Conservation (phyloP, 2,888 invertebrate species). For the Tribolium freemani region DNA sequence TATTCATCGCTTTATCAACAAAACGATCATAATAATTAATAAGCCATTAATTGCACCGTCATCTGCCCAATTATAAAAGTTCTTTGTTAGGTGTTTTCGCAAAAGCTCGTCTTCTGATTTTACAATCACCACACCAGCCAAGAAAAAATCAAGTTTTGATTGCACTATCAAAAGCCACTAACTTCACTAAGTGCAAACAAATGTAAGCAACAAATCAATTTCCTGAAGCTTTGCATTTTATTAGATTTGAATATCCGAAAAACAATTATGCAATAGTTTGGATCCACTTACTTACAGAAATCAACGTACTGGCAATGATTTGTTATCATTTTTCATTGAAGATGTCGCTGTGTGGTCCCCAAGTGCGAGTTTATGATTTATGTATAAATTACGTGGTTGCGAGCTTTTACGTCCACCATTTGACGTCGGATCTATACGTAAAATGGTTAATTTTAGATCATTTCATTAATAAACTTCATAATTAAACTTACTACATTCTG, state of each 20-base stretch:
- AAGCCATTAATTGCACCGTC: too few relatives aligned
- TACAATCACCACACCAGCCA: too few relatives aligned
- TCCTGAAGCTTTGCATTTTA: too few relatives aligned
- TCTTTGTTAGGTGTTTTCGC: too few relatives aligned
- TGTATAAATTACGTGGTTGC: slow-evolving; percentile 19
- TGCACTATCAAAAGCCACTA: too few relatives aligned
- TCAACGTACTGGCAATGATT: neutral
- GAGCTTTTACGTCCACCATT: neutral
- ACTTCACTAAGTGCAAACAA: too few relatives aligned
- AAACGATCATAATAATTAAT: neutral
- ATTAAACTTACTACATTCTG: slow-evolving; percentile 40
- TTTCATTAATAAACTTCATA: slow-evolving; percentile 18
- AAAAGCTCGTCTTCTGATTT: too few relatives aligned
- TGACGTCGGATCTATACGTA: slow-evolving; percentile 24
- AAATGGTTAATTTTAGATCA: slow-evolving; percentile 22
- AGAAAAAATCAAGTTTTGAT: too few relatives aligned
- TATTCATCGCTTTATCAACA: neutral
- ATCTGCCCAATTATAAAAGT: too few relatives aligned
- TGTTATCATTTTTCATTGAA: neutral
- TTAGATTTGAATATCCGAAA: too few relatives aligned
- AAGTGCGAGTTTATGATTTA: neutral
- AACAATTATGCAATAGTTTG: neutral
- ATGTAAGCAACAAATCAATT: too few relatives aligned
- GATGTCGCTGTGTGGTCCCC: neutral
- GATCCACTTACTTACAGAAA: neutral